phyloP scores from a whole-genome alignment of 35 echinoderm and acorn worm species.

The Hemicentrotus pulcherrimus region DNA sequence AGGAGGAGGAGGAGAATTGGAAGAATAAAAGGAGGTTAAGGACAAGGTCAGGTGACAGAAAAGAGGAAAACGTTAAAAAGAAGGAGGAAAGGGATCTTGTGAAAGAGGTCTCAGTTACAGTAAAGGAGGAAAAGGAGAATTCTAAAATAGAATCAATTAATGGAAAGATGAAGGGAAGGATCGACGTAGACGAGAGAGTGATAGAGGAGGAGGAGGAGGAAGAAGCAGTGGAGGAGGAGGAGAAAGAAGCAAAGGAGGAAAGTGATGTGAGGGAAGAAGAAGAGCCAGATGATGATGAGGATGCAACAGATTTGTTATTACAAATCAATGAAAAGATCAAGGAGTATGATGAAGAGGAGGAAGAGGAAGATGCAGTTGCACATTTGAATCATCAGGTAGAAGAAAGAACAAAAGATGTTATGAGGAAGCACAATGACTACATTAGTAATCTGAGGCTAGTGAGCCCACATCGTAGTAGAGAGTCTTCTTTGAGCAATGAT shows the following conservation, averaged over 20 bases:
- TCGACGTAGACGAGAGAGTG: background rate
- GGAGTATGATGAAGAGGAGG: conserved; percentile 10
- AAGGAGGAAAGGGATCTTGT: background rate
- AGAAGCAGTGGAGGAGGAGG: background rate
- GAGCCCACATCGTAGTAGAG: conserved; percentile 31
- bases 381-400: background rate
- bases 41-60: background rate
- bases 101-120: background rate
- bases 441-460: background rate
- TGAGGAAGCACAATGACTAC: background rate
- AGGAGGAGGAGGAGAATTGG: background rate
- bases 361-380: background rate
- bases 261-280: background rate
- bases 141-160: background rate
- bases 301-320: conserved; percentile 9
- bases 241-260: background rate
- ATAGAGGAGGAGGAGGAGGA: background rate
- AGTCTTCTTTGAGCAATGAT: conserved; percentile 21
- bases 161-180: background rate
- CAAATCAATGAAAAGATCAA: conserved; percentile 51
- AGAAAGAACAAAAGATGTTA: background rate
- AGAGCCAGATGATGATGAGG: background rate
- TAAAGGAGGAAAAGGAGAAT: background rate
- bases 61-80: background rate
- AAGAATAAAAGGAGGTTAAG: background rate